phyloP scores from a whole-genome alignment of 2,113 vertebrate species.

The Epinephelus lanceolatus region DNA sequence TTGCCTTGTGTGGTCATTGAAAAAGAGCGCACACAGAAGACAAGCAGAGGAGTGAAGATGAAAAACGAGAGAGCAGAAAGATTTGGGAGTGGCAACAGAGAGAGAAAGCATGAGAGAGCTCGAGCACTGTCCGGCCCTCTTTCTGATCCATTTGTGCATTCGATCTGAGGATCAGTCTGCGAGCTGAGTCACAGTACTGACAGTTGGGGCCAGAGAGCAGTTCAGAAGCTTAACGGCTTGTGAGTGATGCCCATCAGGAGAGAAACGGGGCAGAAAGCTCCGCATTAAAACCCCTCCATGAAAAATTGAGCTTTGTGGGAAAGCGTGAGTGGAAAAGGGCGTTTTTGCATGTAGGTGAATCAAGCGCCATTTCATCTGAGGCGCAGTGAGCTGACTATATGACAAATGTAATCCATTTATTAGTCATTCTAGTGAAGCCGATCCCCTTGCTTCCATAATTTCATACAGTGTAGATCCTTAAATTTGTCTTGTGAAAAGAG shows the following conservation, averaged over 20 bases:
- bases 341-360: constrained; percentile 65
- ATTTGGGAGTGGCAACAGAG: constrained; percentile 3
- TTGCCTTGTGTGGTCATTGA: constrained; percentile 8
- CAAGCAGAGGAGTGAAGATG: background rate
- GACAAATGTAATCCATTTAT: constrained; percentile 70
- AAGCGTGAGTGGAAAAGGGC: constrained; percentile 33
- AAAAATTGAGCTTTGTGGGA: constrained; percentile 72
- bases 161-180: constrained; percentile 44
- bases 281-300: constrained; percentile 41
- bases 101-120: constrained; percentile 3
- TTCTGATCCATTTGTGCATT: constrained; percentile 34
- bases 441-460: constrained; percentile 14
- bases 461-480: constrained; percentile 42
- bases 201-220: constrained; percentile 60
- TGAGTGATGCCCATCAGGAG: constrained; percentile 72
- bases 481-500: constrained; percentile 46
- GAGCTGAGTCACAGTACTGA: constrained; percentile 45
- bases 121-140: constrained; percentile 1
- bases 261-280: constrained; percentile 68
- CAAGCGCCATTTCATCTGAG: constrained; percentile 50
- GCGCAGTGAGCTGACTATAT: constrained; percentile 47
- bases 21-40: constrained; percentile 4
- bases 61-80: constrained; percentile 26
- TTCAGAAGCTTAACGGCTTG: constrained; percentile 69
- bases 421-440: constrained; percentile 59